Base-by-base conservation (phyloP, 2,797 vertebrate species). In the Tokudaia tokunoshimensis region DNA sequence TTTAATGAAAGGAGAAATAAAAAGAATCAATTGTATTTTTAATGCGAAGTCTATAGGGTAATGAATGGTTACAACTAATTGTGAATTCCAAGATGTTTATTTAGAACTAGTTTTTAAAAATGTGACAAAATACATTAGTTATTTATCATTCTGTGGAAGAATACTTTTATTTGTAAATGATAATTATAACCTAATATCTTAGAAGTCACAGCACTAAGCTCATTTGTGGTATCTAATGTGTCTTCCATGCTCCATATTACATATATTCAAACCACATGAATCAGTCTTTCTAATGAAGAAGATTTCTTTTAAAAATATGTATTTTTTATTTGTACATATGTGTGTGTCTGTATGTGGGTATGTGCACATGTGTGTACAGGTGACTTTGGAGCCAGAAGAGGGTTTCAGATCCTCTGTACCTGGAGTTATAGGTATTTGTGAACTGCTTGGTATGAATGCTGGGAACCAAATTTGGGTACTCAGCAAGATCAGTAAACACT, bases 11-110 rank as follows among this genome's bases (percentile, higher is more conserved):
- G 67, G 59, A 55, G 11, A 67, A 15, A 1, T 10, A 84, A 79
- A 84, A 87, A 92, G 19, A 65, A 86, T 72, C n/a, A 29, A 61
- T 47, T 61, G 4, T 47, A 55, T 37, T 96, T 93, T 87, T 67
- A 85, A 7, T 90, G 9, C 6, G 57, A 57, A 76, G 6, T 88
- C 76, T 59, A 22, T 59, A 55, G 31, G n/a, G 15, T 34, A 52
- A 85, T 24, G 76, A 72, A 37, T 34, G 1, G 59, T 74, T 63
- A 19, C 31, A 94, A 24, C 24, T 92, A 37, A 94, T 41, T 44
- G 57, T 70, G 83, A 95, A 89, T 47, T 34, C 2, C 0, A 41
- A 82, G 74, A 91, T 75, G 14, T 55, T 47, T 92, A 41, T 50
- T 74, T 47, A 47, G 55, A 82, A 87, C 86, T 78, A 91, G 20